Evolutionary conservation across 2,888 invertebrate genomes (phyloP), one percentile per base, ranked within the genome.

Genomic region (Torymus tubicola): DNA sequence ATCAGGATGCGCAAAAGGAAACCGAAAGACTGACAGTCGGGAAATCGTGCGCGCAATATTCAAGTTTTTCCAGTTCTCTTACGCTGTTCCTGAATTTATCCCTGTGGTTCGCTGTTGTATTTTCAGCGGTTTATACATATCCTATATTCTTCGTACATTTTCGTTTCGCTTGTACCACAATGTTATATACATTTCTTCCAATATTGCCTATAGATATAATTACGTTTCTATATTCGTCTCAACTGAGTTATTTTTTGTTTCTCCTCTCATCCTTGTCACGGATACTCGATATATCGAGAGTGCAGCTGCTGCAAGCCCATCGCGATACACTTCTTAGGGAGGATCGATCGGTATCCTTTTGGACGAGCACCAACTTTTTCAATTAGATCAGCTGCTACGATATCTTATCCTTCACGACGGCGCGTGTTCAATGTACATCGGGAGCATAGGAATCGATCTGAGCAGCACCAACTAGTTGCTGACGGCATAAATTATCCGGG

Each of bases 21-120:
- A 24, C 58, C 61, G 55, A 81, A 81, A 80, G 81, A 73, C 78
- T 83, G 84, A 83, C 79, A 83, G 8, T 8, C 42, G 42, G 78
- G 83, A 85, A 86, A 87, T 86, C 85, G 86, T 83, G 85, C 84
- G 83, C 84, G 85, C 85, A 84, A 86, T 85, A 83, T 86, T 82
- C 80, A 84, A 58, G 4, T n/a, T 3, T 64, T 58, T 67, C 58
- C 16, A 8, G 82, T 82, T 57, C 81, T 83, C 76, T 78, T 69
- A 65, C 68, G 50, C 1, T 8, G 8, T 8, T 8, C 64, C 61
- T 50, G 76, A 24, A 68, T 70, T 75, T 76, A 67, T 71, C 31
- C 75, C 58, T 65, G 57, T 64, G 52, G 8, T 42, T 42, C 42
- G 42, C 0, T 42, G 42, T 42, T 42, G 42, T 42, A 42, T 42